Evolutionary conservation across 2,797 vertebrate genomes (phyloP).

Genomic region (Gorsachius magnificus): DNA sequence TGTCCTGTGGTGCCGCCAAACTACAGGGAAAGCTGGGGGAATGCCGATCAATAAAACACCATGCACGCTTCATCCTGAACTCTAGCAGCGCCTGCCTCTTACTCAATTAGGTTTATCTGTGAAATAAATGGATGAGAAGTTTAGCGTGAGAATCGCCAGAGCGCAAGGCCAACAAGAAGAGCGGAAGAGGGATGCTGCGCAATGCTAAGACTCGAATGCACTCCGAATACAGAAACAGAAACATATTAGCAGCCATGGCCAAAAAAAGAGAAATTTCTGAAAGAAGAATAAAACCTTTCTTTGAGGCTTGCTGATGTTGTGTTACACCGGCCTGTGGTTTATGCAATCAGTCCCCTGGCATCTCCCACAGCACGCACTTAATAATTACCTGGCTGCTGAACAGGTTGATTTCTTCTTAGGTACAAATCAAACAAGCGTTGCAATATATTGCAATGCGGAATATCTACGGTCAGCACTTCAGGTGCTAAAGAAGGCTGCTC

Average conservation of each 20-base stretch:
- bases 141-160: background rate
- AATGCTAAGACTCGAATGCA: background rate
- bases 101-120: accelerated
- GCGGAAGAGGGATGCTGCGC: background rate
- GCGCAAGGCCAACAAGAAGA: accelerated
- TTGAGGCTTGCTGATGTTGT: background rate
- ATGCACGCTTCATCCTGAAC: accelerated
- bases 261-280: background rate
- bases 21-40: background rate
- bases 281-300: background rate
- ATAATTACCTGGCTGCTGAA: slow-evolving; percentile 19
- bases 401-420: background rate
- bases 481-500: background rate
- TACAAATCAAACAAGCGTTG: background rate
- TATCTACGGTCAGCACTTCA: background rate
- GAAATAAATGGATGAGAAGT: background rate
- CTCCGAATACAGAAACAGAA: background rate
- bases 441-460: background rate
- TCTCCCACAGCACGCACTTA: background rate
- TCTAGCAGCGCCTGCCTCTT: accelerated
- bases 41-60: accelerated
- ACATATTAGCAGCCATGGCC: background rate
- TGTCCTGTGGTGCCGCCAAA: background rate
- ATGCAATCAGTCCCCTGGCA: background rate
- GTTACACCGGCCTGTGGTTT: background rate